Base-by-base conservation (phyloP, 64 coral and sea anemone species). In the Pocillopora verrucosa region DNA sequence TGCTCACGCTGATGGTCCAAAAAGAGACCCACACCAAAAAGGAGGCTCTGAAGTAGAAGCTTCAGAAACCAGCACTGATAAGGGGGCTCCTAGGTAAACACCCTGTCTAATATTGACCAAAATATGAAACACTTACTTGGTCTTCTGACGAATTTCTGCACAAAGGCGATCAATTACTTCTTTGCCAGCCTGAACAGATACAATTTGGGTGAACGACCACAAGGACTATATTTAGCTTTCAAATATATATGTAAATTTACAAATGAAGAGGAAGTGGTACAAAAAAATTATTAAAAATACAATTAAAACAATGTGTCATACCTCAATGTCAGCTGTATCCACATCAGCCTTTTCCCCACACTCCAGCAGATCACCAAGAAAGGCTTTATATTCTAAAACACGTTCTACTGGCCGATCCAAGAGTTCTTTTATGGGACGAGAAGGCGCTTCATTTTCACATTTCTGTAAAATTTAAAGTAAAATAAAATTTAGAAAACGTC, bases 111-210 rank as follows among this genome's bases (percentile, higher is more conserved):
- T 36, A 2, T 13, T 26, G 24, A 59, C 76, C 12, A 16, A 58
- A 58, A 41, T 58, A 9, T 11, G 2, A 19, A 80, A 57, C 10
- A 92, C 90, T 92, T 92, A 92, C 90, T 87, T 73, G 10, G 90
- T 92, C 37, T 80, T 75, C 67, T 87, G 90, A 30, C 61, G n/a
- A 56, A 92, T 92, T 59, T 92, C 83, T 22, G 84, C 90, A 72
- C 90, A 92, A 22, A 92, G 90, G 13, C 90, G 75, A 34, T 92
- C 90, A 30, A 92, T 20, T 13, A 92, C 63, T 56, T 87, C 90
- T 61, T 87, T 92, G 9, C 74, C 90, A 60, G 84, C 90, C 90
- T 92, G 11, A 24, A 79, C 60, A 57, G 76, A 59, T 34, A 57
- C 17, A 77, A 77, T 22, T 56, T 62, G 16, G 13, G 22, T 51